Conservation (phyloP, 2,888 invertebrate species). For the Drosophila falleni region DNA sequence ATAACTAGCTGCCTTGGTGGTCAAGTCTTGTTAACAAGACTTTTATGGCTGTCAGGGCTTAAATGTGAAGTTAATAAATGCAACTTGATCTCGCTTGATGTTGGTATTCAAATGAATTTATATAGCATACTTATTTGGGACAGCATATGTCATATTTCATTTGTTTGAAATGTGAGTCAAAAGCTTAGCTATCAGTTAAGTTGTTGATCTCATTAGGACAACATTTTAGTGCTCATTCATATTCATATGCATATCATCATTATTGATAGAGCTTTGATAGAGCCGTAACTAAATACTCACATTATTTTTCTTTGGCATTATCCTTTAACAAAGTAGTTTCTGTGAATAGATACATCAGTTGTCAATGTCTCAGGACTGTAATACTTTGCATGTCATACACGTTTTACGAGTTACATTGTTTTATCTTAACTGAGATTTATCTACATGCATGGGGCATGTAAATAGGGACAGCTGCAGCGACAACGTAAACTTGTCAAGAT, state of each 20-base stretch:
- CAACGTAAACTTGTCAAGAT: constrained; percentile 10
- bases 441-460: too few species aligned
- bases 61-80: background rate
- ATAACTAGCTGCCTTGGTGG: constrained; percentile 43
- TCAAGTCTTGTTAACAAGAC: constrained; percentile 25
- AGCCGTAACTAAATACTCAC: background rate
- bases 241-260: background rate
- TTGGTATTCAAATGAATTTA: background rate
- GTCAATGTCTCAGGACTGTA: constrained; percentile 22
- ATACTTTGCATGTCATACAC: constrained; percentile 47
- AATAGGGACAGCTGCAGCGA: too few species aligned
- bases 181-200: background rate
- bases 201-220: background rate
- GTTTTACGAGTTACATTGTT: constrained; percentile 30
- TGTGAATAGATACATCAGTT: constrained; percentile 18
- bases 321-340: constrained; percentile 6
- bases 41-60: constrained; percentile 3
- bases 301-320: background rate
- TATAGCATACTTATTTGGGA: background rate
- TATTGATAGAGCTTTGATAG: too few species aligned
- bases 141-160: background rate
- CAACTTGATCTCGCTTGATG: background rate
- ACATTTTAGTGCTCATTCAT: background rate
- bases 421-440: constrained; percentile 43
- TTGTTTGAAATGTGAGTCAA: background rate